Evolutionary conservation across 2,888 invertebrate genomes (phyloP), one percentile per base, ranked within the genome.

Genomic region (Dryococelus australis): DNA sequence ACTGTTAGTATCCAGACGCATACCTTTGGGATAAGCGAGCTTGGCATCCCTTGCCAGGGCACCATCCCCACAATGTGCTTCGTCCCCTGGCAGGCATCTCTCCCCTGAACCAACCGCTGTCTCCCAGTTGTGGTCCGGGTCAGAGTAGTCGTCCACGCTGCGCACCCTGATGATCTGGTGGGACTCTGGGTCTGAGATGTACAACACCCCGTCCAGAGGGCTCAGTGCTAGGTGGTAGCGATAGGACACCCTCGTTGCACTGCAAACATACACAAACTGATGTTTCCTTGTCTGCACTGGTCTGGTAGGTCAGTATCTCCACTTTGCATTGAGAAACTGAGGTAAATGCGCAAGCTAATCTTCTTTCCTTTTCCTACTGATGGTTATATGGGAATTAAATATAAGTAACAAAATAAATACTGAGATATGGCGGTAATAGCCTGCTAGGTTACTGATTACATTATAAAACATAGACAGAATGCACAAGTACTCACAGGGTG

Each of bases 211-310:
- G 92, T 99, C 98, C 24, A 98, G 94, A 0, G 99, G 99, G 90
- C 98, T 98, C 83, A 99, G 93, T 0, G 99, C 98, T 95, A 99
- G 97, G 93, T 99, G 98, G 92, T 99, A 99, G 87, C 98, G 96
- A 92, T 99, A 99, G 0, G 98, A 98, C 0, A 99, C 98, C 91
- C 98, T 95, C 0, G 98, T 97, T 35, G 98, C 97, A 91, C 98
- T 98, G 93, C n/a, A 24, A 8, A 65, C 65, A n/a, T 13, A 65
- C 65, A 6, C 10, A 65, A 24, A 65, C 24, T 8, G 65, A 65
- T n/a, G 65, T 65, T 65, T 16, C 16, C 47, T 47, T 47, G 35
- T 35, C 35, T 35, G 4, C 35, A 35, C 2, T 35, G 35, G 35
- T 35, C 35, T 35, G 35, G 35, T 35, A 35, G 2, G 35, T 35